Conservation (phyloP, 92 coral and sea anemone genomes). For the Parazoanthus darwini region DNA sequence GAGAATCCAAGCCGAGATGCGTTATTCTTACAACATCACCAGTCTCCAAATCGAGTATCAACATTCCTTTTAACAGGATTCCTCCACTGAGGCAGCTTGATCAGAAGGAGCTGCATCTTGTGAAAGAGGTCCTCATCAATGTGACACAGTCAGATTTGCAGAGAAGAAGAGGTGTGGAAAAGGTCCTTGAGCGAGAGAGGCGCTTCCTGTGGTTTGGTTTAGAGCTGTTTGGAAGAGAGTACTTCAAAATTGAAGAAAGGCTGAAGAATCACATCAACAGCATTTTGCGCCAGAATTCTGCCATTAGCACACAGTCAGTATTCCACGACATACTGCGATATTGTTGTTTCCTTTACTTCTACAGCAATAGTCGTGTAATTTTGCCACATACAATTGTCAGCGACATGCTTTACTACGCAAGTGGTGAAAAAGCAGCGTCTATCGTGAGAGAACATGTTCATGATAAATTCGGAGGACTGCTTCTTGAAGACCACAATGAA, state of each 20-base stretch:
- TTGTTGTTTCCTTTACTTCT: slow-evolving; percentile 37
- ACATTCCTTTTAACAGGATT: neutral
- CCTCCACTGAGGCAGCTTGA: slow-evolving; percentile 42
- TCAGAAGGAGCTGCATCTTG: slow-evolving; percentile 20
- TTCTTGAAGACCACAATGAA: slow-evolving; percentile 58
- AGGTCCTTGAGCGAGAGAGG: slow-evolving; percentile 37
- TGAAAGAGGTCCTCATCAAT: slow-evolving; percentile 31
- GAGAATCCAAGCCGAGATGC: slow-evolving; percentile 51
- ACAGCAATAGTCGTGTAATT: slow-evolving; percentile 40
- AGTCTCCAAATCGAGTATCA: neutral
- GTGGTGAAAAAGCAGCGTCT: slow-evolving; percentile 3
- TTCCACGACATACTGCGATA: slow-evolving; percentile 26
- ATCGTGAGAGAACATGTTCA: slow-evolving; percentile 38
- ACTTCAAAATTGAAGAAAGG: slow-evolving; percentile 39
- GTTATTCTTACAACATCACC: slow-evolving; percentile 45
- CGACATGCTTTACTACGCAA: slow-evolving; percentile 34
- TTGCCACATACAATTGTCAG: slow-evolving; percentile 44
- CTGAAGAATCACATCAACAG: slow-evolving; percentile 36
- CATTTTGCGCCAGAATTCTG: slow-evolving; percentile 10
- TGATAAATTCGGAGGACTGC: slow-evolving; percentile 63
- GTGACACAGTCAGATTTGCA: slow-evolving; percentile 11
- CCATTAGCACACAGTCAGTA: neutral
- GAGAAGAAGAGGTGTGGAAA: slow-evolving; percentile 19
- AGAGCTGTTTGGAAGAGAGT: slow-evolving; percentile 44
- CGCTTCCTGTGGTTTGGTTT: slow-evolving; percentile 51